Evolutionary conservation across 2,888 invertebrate genomes (phyloP).

Genomic region (Luffia ferchaultella): DNA sequence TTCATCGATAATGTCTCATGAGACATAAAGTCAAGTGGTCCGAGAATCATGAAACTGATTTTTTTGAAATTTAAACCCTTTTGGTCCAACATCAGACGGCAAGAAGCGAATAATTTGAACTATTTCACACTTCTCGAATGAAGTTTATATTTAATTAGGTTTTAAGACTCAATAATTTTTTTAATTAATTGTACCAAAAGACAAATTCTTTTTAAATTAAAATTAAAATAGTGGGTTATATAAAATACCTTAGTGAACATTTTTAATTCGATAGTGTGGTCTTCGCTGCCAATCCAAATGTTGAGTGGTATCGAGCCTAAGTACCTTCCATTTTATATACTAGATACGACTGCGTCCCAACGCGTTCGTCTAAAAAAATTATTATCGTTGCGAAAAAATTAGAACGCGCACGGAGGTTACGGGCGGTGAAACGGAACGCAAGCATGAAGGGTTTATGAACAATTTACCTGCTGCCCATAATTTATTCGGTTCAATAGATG

Average conservation of each 20-base stretch:
- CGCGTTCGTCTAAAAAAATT: not conserved
- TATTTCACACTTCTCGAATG: no score
- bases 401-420: not conserved
- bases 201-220: no score
- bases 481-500: not conserved
- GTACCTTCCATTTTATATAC: not conserved
- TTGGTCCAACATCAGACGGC: no score
- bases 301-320: not conserved
- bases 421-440: not conserved
- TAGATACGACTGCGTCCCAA: not conserved
- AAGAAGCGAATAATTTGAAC: no score
- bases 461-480: not conserved
- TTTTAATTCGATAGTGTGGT: not conserved
- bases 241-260: not conserved
- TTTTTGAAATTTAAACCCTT: no score
- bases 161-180: no score
- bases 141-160: no score
- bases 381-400: not conserved
- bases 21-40: no score
- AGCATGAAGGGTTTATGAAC: not conserved
- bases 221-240: no score
- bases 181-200: no score
- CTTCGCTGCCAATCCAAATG: not conserved
- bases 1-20: no score
- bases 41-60: no score